phyloP scores from a whole-genome alignment of 30 jellyfish, hydroid and myxozoan genomes.

The Clytia hemisphaerica region DNA sequence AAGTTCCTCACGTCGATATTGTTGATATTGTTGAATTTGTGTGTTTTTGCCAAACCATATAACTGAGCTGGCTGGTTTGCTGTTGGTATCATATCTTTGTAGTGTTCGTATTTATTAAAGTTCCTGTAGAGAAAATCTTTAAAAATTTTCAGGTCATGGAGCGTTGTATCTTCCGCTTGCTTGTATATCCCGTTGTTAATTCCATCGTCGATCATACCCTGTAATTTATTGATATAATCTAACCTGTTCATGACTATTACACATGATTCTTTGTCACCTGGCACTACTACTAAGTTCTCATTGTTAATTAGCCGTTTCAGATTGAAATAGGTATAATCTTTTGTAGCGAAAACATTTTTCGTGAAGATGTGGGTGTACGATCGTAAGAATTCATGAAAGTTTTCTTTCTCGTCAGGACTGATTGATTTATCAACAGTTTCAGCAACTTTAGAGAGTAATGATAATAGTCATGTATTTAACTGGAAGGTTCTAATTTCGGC shows the following conservation, averaged over 20 bases:
- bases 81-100: too few species aligned
- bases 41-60: too few species aligned
- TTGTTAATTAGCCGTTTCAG: background rate
- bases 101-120: too few species aligned
- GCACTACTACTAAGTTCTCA: slow-evolving; percentile 8
- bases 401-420: too few species aligned
- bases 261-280: slow-evolving; percentile 25
- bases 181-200: slow-evolving; percentile 2
- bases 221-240: slow-evolving; percentile 11
- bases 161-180: slow-evolving; percentile 7
- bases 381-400: slow-evolving; percentile 2
- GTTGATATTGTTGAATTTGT: too few species aligned
- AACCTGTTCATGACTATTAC: slow-evolving; percentile 4
- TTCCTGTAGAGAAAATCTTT: slow-evolving; percentile 5
- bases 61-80: too few species aligned
- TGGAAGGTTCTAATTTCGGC: too few species aligned
- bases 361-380: slow-evolving; percentile 10
- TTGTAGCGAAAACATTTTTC: slow-evolving; percentile 8
- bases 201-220: slow-evolving; percentile 22
- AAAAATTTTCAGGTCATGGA: background rate
- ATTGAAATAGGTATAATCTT: slow-evolving; percentile 1
- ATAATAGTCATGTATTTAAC: too few species aligned
- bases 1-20: too few species aligned
- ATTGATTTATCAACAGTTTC: too few species aligned
- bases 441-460: too few species aligned